Evolutionary conservation across 2,113 vertebrate species (phyloP).

Genomic region (Apodemus sylvaticus): DNA sequence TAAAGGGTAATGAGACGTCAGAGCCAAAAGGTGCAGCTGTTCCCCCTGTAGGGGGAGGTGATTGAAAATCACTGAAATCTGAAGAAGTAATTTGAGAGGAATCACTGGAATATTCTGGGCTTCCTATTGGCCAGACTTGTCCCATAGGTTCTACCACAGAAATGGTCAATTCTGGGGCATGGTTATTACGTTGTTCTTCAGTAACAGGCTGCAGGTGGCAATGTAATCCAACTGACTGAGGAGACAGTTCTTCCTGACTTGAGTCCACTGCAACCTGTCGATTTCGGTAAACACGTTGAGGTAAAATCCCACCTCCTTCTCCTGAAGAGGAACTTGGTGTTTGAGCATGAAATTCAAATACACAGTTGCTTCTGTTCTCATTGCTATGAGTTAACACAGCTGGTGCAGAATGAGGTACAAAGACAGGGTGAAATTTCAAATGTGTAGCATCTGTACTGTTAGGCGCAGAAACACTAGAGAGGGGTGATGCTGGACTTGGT

Average conservation of each 20-base stretch:
- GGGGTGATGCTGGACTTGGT: conserved; percentile 83
- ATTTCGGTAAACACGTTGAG: conserved; percentile 89
- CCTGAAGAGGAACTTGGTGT: conserved; percentile 86
- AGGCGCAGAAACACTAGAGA: conserved; percentile 86
- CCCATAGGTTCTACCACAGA: conserved; percentile 90
- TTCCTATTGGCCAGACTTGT: conserved; percentile 89
- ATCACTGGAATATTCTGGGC: conserved; percentile 95
- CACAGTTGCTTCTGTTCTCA: conserved; percentile 87
- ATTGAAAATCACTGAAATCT: conserved; percentile 94
- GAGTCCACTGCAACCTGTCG: conserved; percentile 92
- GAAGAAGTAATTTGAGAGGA: conserved; percentile 94
- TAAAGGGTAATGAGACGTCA: conserved; percentile 87
- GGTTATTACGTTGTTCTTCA: conserved; percentile 91
- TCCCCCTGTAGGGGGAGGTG: conserved; percentile 88
- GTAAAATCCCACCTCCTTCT: conserved; percentile 86
- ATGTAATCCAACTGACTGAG: conserved; percentile 82
- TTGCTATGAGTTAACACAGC: conserved; percentile 90
- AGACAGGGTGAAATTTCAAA: conserved; percentile 89
- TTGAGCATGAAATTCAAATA: conserved; percentile 95
- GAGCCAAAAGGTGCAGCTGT: conserved; percentile 84
- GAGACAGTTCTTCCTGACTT: conserved; percentile 89
- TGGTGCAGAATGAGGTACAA: conserved; percentile 94
- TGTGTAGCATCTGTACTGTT: conserved; percentile 84
- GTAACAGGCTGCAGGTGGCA: conserved; percentile 95
- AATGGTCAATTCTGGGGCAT: conserved; percentile 88